Evolutionary conservation across 2,888 invertebrate species (phyloP), one percentile per base, ranked within the genome.

Genomic region (Cataglyphis albicans): DNA sequence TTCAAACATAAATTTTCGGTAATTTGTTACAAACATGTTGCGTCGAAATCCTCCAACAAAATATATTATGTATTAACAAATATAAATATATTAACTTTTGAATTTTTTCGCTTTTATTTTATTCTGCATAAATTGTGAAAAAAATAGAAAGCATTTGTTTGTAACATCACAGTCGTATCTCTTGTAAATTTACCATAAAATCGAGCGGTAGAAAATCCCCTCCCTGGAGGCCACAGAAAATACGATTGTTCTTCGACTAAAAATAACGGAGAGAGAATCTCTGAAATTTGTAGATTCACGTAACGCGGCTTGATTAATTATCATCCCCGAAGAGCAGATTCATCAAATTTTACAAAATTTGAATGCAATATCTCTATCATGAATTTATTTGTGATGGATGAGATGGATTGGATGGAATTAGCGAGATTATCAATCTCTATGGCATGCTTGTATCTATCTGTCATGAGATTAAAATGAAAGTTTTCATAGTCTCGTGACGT

Each of bases 301-400:
- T 57, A 67, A 67, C 41, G 2, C 21, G 10, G 9, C 57, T 67
- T 80, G 59, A 67, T 80, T 80, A 78, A 78, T 70, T 78, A 70
- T n/a, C 41, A 6, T 70, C 25, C 52, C 59, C 21, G 15, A 32
- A 57, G 68, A 18, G 7, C 3, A 35, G 4, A 35, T 59, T 52
- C 18, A 41, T 67, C 65, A 29, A 80, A 44, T 72, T 44, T 21
- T 32, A 41, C 32, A 29, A 78, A 59, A 41, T 78, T 68, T 44
- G 44, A 57, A 70, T 35, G 41, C 41, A 29, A 6, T 3, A 3
- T 44, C 41, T 44, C 15, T 9, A 25, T 21, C 9, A 21, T 15
- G 10, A 15, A 29, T 68, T 76, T 78, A 67, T 68, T 29, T 57
- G 44, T 41, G n/a, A 70, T 32, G 32, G 57, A 55, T 59, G 57